Evolutionary conservation across 2,888 invertebrate species (phyloP).

Genomic region (Pilophorus perplexus): DNA sequence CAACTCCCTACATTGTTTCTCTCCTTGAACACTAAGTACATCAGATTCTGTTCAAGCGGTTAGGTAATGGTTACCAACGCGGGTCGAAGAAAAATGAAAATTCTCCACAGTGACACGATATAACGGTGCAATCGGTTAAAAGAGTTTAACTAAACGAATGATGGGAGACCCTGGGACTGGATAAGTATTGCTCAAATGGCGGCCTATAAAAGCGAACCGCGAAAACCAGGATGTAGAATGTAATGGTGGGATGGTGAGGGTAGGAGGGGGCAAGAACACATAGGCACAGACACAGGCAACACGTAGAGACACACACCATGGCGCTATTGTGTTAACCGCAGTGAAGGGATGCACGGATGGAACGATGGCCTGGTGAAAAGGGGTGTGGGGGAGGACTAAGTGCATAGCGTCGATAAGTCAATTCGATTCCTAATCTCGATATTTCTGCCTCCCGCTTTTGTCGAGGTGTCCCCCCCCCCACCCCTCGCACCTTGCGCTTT

Average conservation of each 20-base stretch:
- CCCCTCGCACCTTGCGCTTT: background rate
- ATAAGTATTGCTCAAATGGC: conserved; percentile 16
- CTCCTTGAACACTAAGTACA: too few relatives aligned
- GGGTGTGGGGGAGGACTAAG: conserved; percentile 4
- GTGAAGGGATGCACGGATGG: conserved; percentile 9
- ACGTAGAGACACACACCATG: background rate
- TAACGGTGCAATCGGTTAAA: conserved; percentile 14
- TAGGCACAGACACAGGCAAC: background rate
- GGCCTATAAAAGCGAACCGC: conserved; percentile 5
- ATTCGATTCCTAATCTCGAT: conserved; percentile 18
- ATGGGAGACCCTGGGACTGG: conserved; percentile 7
- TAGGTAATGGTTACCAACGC: too few relatives aligned
- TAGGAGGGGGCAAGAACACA: too few relatives aligned
- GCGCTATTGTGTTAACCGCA: conserved; percentile 16
- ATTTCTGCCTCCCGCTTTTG: conserved; percentile 14
- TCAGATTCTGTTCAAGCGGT: too few relatives aligned
- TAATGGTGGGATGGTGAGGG: too few relatives aligned
- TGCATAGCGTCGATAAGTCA: conserved; percentile 14
- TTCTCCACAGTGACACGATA: too few relatives aligned
- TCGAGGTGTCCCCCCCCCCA: background rate
- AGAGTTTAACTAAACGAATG: conserved; percentile 10
- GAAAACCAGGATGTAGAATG: too few relatives aligned
- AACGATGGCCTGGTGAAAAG: too few relatives aligned
- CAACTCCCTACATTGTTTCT: too few relatives aligned
- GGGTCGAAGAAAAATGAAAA: too few relatives aligned